Evolutionary conservation across 2,113 vertebrate genomes (phyloP), one percentile per base, ranked within the genome.

Genomic region (Myotis yumanensis): DNA sequence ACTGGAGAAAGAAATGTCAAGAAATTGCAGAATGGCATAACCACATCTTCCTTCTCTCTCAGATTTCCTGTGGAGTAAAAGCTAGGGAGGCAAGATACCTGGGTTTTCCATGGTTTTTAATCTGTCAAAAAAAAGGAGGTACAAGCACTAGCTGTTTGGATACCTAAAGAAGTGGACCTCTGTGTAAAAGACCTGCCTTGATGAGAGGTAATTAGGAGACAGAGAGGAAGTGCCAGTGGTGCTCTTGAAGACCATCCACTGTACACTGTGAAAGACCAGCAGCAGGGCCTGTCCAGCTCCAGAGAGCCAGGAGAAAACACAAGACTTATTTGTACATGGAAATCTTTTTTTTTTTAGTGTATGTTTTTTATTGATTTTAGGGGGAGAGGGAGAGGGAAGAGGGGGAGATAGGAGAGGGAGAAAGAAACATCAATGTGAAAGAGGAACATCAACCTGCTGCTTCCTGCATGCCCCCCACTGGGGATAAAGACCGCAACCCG

Each of bases 211-310:
- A 54, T 35, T 71, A 64, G 25, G 43, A 14, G 5, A 20, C 17
- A 43, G 22, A 62, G 15, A 80, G 35, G 11, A 83, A 62, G 18
- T 62, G 17, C 10, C 17, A 30, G 3, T 3, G 43, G 7, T 10
- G 3, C 1, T 10, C 11, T n/a, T 4, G 17, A 51, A 52, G 52
- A n/a, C 28, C 14, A 25, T 15, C 23, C 4, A 10, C 11, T 15
- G 2, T 12, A 35, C 20, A 0, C 48, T 35, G 5, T 17, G 7
- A 75, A 54, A 73, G 23, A 59, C 30, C 1, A 3, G 1, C 15
- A 40, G 15, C 8, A 32, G 43, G 5, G 68, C 17, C 37, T 20
- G 0, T 1, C 43, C 5, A 9, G 48, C 43, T 51, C 43, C 40
- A 16, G 35, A 75, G 20, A 86, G 9, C 17, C 84, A 83, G n/a